Conservation (phyloP, 2,797 vertebrate species). For the Hafferia zeledoni region DNA sequence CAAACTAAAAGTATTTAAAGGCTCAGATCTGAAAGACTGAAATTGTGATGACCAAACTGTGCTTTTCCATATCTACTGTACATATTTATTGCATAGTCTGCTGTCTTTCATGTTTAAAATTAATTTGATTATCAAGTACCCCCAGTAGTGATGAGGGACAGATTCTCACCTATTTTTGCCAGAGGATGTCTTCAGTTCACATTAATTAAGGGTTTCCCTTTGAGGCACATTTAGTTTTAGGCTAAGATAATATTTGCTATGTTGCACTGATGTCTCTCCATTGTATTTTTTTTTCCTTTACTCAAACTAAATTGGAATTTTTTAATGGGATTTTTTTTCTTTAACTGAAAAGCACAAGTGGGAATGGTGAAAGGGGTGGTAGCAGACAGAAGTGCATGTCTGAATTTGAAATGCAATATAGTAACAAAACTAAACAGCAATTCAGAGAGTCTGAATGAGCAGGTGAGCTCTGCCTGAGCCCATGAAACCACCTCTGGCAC, state of each 20-base stretch:
- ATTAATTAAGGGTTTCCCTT: not conserved
- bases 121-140: not conserved
- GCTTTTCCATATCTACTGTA: not conserved
- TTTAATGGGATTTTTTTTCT: not conserved
- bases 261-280: not conserved
- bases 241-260: not conserved
- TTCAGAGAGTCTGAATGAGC: not conserved
- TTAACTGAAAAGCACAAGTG: not conserved
- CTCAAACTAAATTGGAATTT: not conserved
- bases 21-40: not conserved
- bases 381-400: not conserved
- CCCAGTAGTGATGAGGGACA: not conserved
- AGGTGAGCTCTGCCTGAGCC: not conserved
- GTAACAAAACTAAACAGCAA: not conserved
- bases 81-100: not conserved
- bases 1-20: not conserved
- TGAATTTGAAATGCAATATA: not conserved
- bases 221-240: not conserved
- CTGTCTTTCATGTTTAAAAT: not conserved
- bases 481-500: not conserved
- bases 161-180: not conserved
- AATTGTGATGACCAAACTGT: not conserved
- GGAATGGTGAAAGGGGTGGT: not conserved
- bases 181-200: not conserved
- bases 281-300: not conserved